Evolutionary conservation across 2,888 invertebrate genomes (phyloP).

Genomic region (Allophyes oxyacanthae): DNA sequence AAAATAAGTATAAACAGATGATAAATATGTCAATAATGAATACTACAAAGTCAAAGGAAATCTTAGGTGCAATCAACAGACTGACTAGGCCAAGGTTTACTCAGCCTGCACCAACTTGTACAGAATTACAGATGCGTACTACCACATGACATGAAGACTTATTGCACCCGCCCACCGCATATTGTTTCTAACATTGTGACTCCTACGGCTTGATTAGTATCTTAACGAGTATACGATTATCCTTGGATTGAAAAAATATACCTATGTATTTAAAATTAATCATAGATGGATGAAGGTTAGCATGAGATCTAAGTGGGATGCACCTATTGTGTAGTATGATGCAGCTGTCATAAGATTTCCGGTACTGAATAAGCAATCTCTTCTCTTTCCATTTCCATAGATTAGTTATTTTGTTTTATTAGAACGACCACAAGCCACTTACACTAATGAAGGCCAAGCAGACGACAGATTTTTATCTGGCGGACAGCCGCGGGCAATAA

Average conservation of each 20-base stretch:
- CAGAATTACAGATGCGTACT: no score
- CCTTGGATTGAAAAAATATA: conserved; percentile 19
- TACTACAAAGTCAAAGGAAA: conserved; percentile 15
- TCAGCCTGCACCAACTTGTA: neutral
- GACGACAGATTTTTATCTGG: no score
- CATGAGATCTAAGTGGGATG: conserved; percentile 13
- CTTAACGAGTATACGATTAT: conserved; percentile 21
- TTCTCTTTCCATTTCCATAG: no score
- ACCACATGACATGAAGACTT: conserved; percentile 25
- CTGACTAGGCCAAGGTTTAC: conserved; percentile 44
- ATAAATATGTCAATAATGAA: no score
- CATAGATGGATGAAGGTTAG: conserved; percentile 22
- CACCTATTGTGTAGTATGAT: neutral
- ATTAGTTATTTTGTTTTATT: no score
- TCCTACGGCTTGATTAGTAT: conserved; percentile 38
- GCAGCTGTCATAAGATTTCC: neutral
- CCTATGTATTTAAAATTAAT: conserved; percentile 10
- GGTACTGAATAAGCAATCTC: no score
- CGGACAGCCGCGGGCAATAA: no score
- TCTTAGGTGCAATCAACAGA: conserved; percentile 23
- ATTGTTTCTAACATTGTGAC: conserved; percentile 31
- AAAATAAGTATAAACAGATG: no score
- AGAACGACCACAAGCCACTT: no score
- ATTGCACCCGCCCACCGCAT: conserved; percentile 36
- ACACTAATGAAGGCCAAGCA: no score